Base-by-base conservation (phyloP, 2,113 vertebrate genomes). In the Festucalex cinctus region DNA sequence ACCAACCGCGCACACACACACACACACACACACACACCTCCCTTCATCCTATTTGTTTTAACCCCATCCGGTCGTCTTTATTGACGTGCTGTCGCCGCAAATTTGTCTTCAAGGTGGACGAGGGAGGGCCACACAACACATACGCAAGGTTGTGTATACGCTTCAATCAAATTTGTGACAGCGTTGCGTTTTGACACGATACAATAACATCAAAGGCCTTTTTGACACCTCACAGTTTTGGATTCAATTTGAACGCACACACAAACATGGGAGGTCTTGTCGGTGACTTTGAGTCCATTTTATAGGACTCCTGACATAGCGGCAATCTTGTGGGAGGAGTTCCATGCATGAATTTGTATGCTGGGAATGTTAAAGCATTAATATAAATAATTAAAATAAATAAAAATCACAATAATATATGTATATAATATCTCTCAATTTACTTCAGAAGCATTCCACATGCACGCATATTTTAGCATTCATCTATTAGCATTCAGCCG, bases 71-170 rank as follows among this genome's bases (percentile, higher is more conserved):
- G 67, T 76, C 71, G 36, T 54, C 67, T 74, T 81, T 73, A 80
- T 68, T 77, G 79, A 87, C 80, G 63, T 82, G 79, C 71, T 66
- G 76, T 88, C 80, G 79, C 64, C 69, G 69, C 67, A 75, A 65
- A 81, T 88, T n/a, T 72, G 63, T 75, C 82, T 78, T 85, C 69
- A 80, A 79, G 79, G 78, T 85, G 80, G 80, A 54, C 61, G n/a
- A 60, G 16, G 39, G 28, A 32, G 54, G 54, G 54, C 54, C 6
- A 22, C 26, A 17, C 54, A 22, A 58, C 65, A 56, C 46, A 54
- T 43, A 54, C 70, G n/a, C 39, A 3, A 62, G 37, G 39, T 26
- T 62, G n/a, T 62, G n/a, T 26, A 8, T 26, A 26, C 39, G 22
- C 39, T 19, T 43, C 60, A 44, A 62, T 62, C 39, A 5, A 24